Conservation (phyloP, 2,888 invertebrate species). For the Aspidapion aeneum region DNA sequence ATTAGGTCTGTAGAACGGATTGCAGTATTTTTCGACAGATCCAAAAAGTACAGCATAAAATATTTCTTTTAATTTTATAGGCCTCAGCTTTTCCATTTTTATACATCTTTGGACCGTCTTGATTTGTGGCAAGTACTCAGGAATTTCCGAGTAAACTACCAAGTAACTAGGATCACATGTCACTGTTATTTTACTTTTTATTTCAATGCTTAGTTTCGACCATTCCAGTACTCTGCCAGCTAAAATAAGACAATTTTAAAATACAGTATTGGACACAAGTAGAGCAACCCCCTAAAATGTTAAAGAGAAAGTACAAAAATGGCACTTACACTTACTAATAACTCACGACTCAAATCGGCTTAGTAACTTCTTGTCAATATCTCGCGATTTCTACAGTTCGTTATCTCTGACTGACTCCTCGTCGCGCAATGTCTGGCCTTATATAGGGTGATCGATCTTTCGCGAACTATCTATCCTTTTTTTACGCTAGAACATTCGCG, state of each 20-base stretch:
- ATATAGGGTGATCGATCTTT: too few relatives aligned
- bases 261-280: too few relatives aligned
- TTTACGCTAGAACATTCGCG: too few relatives aligned
- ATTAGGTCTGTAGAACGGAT: background rate
- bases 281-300: too few relatives aligned
- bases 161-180: background rate
- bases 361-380: too few relatives aligned
- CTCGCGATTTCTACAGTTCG: too few relatives aligned
- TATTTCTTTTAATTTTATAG: background rate
- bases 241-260: background rate
- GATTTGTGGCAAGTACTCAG: background rate
- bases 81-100: background rate
- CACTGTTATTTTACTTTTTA: background rate
- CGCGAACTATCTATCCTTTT: too few relatives aligned
- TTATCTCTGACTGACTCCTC: too few relatives aligned
- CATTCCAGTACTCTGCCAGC: background rate
- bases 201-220: background rate
- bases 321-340: too few relatives aligned
- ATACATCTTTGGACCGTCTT: background rate
- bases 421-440: too few relatives aligned
- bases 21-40: background rate
- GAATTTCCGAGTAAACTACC: background rate
- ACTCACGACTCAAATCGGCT: too few relatives aligned
- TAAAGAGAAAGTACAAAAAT: too few relatives aligned
- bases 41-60: background rate